These are phyloP conservation scores for Umimayanthus kanabou DNA, from an alignment of 92 coral and sea anemone genomes.

Conservation along the genomic window DNA sequence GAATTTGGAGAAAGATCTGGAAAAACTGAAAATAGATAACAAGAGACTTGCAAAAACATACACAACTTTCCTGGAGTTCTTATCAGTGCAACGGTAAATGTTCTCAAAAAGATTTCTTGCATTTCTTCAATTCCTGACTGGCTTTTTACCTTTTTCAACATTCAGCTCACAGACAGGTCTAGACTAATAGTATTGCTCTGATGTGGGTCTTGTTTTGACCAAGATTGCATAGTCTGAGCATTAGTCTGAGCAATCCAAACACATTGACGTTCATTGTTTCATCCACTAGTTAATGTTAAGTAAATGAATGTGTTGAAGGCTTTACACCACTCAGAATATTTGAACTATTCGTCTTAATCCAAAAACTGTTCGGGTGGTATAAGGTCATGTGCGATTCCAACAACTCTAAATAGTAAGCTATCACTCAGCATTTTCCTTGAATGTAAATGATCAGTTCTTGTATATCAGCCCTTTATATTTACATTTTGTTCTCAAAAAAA, in stretches of 20 bases:
- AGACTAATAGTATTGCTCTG: slow-evolving; percentile 15
- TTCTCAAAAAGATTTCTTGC: neutral
- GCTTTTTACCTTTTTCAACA: neutral
- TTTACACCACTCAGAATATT: slow-evolving; percentile 21
- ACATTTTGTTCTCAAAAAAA: no score
- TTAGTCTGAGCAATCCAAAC: neutral
- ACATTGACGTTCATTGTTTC: neutral
- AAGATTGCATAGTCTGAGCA: neutral
- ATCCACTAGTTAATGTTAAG: neutral
- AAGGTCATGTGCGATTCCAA: neutral
- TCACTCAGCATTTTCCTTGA: no score
- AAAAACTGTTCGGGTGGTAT: neutral
- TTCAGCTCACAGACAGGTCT: slow-evolving; percentile 26
- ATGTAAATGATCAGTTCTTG: no score
- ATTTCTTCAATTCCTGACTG: neutral
- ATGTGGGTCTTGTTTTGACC: slow-evolving; percentile 4
- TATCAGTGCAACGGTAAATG: neutral
- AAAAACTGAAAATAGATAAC: neutral
- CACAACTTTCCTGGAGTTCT: neutral
- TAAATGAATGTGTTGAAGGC: slow-evolving; percentile 8
- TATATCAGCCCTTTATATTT: no score
- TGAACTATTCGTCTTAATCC: neutral
- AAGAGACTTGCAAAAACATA: neutral
- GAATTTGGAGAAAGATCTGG: neutral
- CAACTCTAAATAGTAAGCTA: neutral